Conservation (phyloP, 2,113 vertebrate species). For the Entelurus aequoreus region DNA sequence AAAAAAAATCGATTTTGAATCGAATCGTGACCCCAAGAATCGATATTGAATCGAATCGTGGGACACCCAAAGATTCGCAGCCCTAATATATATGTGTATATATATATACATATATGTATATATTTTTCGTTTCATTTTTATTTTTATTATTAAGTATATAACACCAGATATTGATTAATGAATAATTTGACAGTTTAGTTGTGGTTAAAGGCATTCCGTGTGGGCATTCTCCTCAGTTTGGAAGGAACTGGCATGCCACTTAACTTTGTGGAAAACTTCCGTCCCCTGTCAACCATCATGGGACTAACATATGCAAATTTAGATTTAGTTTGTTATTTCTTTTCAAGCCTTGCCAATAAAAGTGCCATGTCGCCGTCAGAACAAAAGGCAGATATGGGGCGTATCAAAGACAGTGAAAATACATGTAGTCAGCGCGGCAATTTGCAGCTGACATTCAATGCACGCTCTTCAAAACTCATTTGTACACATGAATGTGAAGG, state of each 20-base stretch:
- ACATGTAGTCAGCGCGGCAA: conserved; percentile 41
- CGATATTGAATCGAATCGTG: too few relatives aligned
- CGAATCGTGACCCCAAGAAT: too few relatives aligned
- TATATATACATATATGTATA: too few relatives aligned
- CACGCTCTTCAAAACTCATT: conserved; percentile 46
- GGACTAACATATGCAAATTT: conserved; percentile 49
- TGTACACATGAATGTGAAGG: conserved; percentile 34
- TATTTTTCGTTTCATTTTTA: too few relatives aligned
- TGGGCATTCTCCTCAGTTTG: too few relatives aligned
- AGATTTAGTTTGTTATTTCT: conserved; percentile 42
- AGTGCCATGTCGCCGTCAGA: conserved; percentile 54
- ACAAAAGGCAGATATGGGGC: conserved; percentile 50
- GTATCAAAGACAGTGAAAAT: conserved; percentile 53
- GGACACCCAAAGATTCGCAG: too few relatives aligned
- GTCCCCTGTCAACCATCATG: conserved; percentile 28
- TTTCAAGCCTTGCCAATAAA: conserved; percentile 53
- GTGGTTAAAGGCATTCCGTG: too few relatives aligned
- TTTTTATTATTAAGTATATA: too few relatives aligned
- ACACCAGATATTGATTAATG: too few relatives aligned
- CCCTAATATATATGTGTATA: too few relatives aligned
- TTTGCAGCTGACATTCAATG: conserved; percentile 40
- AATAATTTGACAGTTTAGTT: too few relatives aligned
- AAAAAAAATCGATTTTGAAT: too few relatives aligned
- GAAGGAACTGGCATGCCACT: background rate
- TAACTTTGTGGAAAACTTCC: conserved; percentile 38